Base-by-base conservation (phyloP, 2,888 invertebrate species). In the Bruchidius siliquastri region DNA sequence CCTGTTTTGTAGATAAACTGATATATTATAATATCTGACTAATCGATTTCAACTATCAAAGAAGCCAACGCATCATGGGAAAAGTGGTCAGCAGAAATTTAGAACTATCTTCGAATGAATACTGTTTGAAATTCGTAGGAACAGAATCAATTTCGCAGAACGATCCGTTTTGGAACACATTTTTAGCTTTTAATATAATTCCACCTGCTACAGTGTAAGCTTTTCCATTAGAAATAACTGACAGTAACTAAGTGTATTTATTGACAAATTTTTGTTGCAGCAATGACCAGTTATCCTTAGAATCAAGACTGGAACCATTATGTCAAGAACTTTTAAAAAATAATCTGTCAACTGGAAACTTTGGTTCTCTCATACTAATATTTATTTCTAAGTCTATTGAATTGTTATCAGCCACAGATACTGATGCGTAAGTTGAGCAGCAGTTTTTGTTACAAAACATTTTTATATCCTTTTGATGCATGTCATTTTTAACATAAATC, bases 81-180 rank as follows among this genome's bases (percentile, higher is more conserved):
- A 91, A 94, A 74, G 91, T 93, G 80, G 90, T 94, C 77, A 96
- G 95, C 86, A 91, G 91, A 80, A 92, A 93, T 83, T 90, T 92
- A 72, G 95, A 97, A 84, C 88, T 98, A 78, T 89, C 92, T 26
- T 90, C 89, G 77, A 98, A 98, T 87, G 93, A 94, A 82, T 91
- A 93, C 83, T 88, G 98, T 71, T 88, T 90, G 76, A 90, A 91
- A 77, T 95, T 98, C 84, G 93, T 94, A 77, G 93, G 96, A 0
- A 89, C 90, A 67, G 93, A 96, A 78, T 88, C 92, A 67, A 93
- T 99, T 80, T 90, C 93, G 4, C 90, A 92, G 8, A 96, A 96
- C 85, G 95, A 97, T 84, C 93, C 94, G 0, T 98, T 96, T 86
- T 99, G 99, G 99, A 96, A 96, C 84, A 92, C 93, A 79, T 90